Evolutionary conservation across 1,140 invertebrate species (phyloP), one percentile per base, ranked within the genome.

Genomic region (Leptinotarsa texana): DNA sequence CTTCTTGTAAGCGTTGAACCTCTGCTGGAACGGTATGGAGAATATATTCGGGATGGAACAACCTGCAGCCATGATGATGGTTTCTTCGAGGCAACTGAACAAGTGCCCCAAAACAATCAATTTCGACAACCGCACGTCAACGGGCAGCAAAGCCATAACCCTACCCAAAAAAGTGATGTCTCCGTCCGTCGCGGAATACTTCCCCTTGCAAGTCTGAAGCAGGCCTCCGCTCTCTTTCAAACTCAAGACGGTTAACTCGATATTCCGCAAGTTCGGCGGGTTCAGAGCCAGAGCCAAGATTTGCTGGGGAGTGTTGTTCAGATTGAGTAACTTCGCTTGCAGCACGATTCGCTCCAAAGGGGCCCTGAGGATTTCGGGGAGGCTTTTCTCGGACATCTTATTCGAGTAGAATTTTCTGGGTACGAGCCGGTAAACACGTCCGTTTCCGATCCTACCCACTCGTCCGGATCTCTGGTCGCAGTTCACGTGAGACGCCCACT

Each of bases 391-490:
- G 15, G 73, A 13, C 74, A 83, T 74, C 75, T 79, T 70, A 17
- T 75, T 82, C 3, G 82, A 89, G 84, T 94, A 98, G 84, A 97
- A 95, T 6, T 83, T 65, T 75, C 89, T 87, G 3, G 90, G 86
- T 0, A 99, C 91, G 78, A 99, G 87, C 66, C 96, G 88, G 83
- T 97, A 99, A 3, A 97, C 95, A 79, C 93, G 88, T 0, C 97
- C 97, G 81, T 92, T 89, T 51, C 92, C 89, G 0, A 97, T 91
- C 76, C 97, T 90, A 13, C 97, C 97, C 71, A 94, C 93, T 77
- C 97, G 90, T 24, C 97, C 97, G 70, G 93, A 93, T 74, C 97
- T 89, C 87, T 99, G 97, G 27, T 91, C 90, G 82, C 95, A 97
- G 85, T 94, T 98, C 3, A 92, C 91, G 83, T 95, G 93, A 1